phyloP scores from a whole-genome alignment of 2,888 invertebrate species.

The Lasioglossum morio region DNA sequence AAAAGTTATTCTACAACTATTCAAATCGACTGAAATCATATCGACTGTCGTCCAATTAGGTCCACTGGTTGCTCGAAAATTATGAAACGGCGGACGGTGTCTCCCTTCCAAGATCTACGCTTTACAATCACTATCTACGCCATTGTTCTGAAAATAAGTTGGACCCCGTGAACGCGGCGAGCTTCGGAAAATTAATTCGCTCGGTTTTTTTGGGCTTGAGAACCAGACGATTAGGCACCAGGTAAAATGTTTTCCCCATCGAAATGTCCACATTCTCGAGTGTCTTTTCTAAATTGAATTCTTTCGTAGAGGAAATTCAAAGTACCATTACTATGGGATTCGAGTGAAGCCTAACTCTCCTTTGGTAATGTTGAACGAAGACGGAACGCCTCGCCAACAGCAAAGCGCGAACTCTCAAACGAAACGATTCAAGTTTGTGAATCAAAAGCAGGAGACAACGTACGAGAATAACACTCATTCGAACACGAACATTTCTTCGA shows the following conservation, averaged over 20 bases:
- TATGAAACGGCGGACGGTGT: slow-evolving; percentile 99
- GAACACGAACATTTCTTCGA: slow-evolving; percentile 77
- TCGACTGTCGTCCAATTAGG: slow-evolving; percentile 84
- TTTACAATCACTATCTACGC: slow-evolving; percentile 98
- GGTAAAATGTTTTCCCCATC: slow-evolving; percentile 86
- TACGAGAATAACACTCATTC: slow-evolving; percentile 79
- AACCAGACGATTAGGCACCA: slow-evolving; percentile 97
- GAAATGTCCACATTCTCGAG: background rate
- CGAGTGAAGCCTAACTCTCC: slow-evolving; percentile 95
- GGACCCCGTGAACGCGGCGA: slow-evolving; percentile 99
- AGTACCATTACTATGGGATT: slow-evolving; percentile 99
- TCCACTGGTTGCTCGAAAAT: slow-evolving; percentile 98
- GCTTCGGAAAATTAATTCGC: slow-evolving; percentile 99
- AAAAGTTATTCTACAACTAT: background rate
- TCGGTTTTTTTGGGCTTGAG: slow-evolving; percentile 98
- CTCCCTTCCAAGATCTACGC: slow-evolving; percentile 96
- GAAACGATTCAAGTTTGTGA: slow-evolving; percentile 81
- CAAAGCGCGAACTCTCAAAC: slow-evolving; percentile 79
- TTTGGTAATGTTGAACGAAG: slow-evolving; percentile 87
- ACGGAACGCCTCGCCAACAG: slow-evolving; percentile 82
- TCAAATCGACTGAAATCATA: background rate
- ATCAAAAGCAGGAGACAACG: slow-evolving; percentile 80
- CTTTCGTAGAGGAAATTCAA: slow-evolving; percentile 94
- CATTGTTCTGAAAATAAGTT: slow-evolving; percentile 97
- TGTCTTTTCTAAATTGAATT: background rate